phyloP scores from a whole-genome alignment of 2,888 invertebrate genomes.

The Lymantria dispar region DNA sequence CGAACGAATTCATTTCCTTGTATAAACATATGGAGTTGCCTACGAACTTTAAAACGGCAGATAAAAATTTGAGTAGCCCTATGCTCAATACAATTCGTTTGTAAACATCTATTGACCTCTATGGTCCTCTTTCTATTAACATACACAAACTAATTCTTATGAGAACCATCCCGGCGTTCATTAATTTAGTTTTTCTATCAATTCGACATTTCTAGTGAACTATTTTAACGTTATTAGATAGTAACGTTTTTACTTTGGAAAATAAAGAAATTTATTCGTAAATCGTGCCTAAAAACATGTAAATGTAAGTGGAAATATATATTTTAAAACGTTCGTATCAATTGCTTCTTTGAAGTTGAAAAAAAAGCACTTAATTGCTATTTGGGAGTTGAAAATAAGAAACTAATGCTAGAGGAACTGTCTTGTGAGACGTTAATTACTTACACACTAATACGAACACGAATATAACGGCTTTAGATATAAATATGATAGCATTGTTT shows the following conservation, averaged over 20 bases:
- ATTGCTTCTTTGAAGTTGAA: no score
- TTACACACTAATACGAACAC: no score
- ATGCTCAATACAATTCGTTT: slow-evolving; percentile 46
- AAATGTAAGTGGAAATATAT: neutral
- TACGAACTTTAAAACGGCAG: slow-evolving; percentile 37
- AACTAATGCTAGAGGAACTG: no score
- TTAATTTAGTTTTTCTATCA: slow-evolving; percentile 49
- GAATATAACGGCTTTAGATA: no score
- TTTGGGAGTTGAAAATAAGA: no score
- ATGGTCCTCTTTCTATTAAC: slow-evolving; percentile 49
- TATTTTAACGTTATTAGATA: slow-evolving; percentile 22
- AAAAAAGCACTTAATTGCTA: no score
- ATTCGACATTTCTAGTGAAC: slow-evolving; percentile 37
- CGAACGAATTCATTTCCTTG: slow-evolving; percentile 42
- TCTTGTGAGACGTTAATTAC: no score
- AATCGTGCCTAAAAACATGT: neutral
- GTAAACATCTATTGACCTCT: slow-evolving; percentile 52
- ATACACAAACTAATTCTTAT: slow-evolving; percentile 51
- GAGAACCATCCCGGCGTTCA: slow-evolving; percentile 40
- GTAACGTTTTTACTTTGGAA: no score
- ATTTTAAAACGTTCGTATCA: no score
- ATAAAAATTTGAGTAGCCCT: slow-evolving; percentile 43
- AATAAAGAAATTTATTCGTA: no score
- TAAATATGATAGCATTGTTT: no score
- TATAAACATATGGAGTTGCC: slow-evolving; percentile 40